These are phyloP conservation scores for Mobula birostris DNA, from an alignment of 2,113 vertebrate species.

Conservation along the genomic window DNA sequence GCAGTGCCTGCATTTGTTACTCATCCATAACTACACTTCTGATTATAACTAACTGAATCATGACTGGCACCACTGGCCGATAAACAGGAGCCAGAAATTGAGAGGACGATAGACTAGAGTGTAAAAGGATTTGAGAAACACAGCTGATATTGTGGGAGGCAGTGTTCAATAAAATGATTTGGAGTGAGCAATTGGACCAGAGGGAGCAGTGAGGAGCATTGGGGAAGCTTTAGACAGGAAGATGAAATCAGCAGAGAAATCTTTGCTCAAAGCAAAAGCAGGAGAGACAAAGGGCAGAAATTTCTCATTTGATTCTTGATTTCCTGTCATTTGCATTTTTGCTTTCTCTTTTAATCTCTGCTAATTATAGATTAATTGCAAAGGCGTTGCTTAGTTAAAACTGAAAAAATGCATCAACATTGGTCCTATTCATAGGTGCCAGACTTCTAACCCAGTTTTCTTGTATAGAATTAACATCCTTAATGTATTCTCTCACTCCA, in stretches of 20 bases:
- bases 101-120: not conserved
- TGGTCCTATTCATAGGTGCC: not conserved
- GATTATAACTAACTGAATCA: not conserved
- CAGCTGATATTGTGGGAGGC: not conserved
- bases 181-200: not conserved
- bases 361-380: conserved; percentile 25
- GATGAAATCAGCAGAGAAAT: not conserved
- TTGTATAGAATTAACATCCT: not conserved
- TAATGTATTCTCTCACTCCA: not conserved
- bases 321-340: not conserved
- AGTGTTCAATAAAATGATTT: not conserved
- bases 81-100: not conserved
- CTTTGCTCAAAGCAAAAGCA: not conserved
- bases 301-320: conserved; percentile 12
- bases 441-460: not conserved
- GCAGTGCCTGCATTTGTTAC: too few species aligned
- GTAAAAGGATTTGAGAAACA: not conserved
- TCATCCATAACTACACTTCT: too few species aligned
- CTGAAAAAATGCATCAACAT: not conserved
- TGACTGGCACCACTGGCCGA: not conserved
- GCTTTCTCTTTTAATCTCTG: conserved; percentile 21
- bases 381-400: not conserved
- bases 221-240: not conserved
- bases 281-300: conserved; percentile 15
- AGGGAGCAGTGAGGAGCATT: not conserved